Evolutionary conservation across 2,888 invertebrate species (phyloP), one percentile per base, ranked within the genome.

Genomic region (Microctonus aethiopoides): DNA sequence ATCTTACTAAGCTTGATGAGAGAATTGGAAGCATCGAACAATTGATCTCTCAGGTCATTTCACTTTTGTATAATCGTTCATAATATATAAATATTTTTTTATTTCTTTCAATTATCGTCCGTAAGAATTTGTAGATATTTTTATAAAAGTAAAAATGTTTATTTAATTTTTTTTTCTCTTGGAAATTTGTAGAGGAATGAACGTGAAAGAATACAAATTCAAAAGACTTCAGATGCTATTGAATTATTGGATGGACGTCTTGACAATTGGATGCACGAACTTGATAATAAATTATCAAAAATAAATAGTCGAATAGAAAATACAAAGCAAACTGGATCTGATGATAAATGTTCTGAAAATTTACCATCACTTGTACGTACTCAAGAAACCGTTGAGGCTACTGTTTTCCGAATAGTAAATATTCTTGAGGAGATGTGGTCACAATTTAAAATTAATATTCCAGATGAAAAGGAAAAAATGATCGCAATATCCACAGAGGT

Each of bases 1-100:
- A 93, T 64, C 89, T 94, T 52, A 89, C 90, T 0, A 88, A 93
- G 60, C 87, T 95, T 54, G 95, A 95, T 78, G 57, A 57, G 16
- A 26, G 57, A 57, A 57, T 57, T 57, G 32, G 29, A 13, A 16
- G 57, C 6, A 92, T 95, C 6, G 94, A 95, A 84, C 93, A 93
- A 61, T 90, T 93, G 83, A 87, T 94, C 65, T 89, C 93, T 78
- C 91, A 92, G 89, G 92, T 92, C 81, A 83, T 64, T 57, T 4
- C 56, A n/a, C n/a, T n/a, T n/a, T n/a, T n/a, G n/a, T n/a, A n/a
- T n/a, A n/a, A n/a, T n/a, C n/a, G n/a, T n/a, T n/a, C n/a, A n/a
- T n/a, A n/a, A n/a, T n/a, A n/a, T n/a, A n/a, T n/a, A n/a, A n/a
- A n/a, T n/a, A n/a, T 5, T 29, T 29, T 29, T 29, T 29, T 29